Base-by-base conservation (phyloP, 2,797 vertebrate species). In the Myoxocephalus aenaeus region DNA sequence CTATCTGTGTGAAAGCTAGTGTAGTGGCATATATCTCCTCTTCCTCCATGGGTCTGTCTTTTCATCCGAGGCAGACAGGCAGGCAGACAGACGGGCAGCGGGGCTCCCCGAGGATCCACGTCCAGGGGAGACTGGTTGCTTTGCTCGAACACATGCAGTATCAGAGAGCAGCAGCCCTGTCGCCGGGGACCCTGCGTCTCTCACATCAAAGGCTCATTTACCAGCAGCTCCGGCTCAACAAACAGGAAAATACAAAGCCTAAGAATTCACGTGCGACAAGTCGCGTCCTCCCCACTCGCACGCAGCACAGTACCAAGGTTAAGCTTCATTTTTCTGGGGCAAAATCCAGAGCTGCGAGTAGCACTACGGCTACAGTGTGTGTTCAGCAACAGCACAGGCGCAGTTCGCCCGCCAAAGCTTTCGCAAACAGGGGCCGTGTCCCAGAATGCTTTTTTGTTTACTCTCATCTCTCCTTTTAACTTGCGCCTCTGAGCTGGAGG, bases 191-290 rank as follows among this genome's bases (percentile, higher is more conserved):
- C 85, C 70, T 79, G 80, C 65, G 1, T 72, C 76, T 80, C 69
- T 75, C 63, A 77, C 92, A 83, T 92, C 86, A 93, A 89, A 91
- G 76, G 46, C 83, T 44, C 82, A 86, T 87, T 90, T 84, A 79
- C 75, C 80, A 82, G 77, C 77, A 70, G 87, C 70, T 78, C 70
- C 66, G 62, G 63, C 81, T 79, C 84, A 87, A 81, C 81, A 84
- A 34, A 66, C 75, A 70, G 51, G 64, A 75, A 58, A 69, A 75
- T 32, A 56, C 69, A 75, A 73, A 84, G 72, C 80, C 56, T 40
- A 36, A 70, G 10, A 73, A 79, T 71, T 62, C 75, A 72, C 27
- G 53, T 71, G 72, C 75, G 83, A 88, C 76, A 53, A 76, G 70
- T 75, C 42, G 5, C 46, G 78, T 83, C 88, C 68, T 68, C 58